Percentiles rank a stretch among this genome's conserved stretches.
These are phyloP conservation scores for Argyresthia albistria DNA, from an alignment of 2,888 invertebrate genomes.

Conservation along the genomic window DNA sequence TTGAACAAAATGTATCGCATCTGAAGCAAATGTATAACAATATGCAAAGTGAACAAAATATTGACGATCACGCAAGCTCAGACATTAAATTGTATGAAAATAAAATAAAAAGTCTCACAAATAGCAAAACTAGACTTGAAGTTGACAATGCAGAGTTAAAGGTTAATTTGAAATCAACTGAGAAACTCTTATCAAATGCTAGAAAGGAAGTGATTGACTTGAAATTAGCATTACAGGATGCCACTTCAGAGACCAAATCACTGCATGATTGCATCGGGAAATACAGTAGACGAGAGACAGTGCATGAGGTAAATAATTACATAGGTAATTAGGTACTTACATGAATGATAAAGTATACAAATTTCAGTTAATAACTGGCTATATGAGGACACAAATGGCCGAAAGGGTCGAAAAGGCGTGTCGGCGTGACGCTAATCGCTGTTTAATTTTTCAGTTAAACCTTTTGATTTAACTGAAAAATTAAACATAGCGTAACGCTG, in stretches of 20 bases:
- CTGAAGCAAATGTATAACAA: slow-evolving; percentile 58
- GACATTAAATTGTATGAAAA: slow-evolving; percentile 60
- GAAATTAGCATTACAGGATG: slow-evolving; percentile 75
- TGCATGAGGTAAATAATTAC: slow-evolving; percentile 34
- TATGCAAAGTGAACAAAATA: slow-evolving; percentile 36
- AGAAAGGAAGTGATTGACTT: slow-evolving; percentile 78
- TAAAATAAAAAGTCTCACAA: slow-evolving; percentile 57
- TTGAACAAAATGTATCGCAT: slow-evolving; percentile 54
- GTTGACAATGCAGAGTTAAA: slow-evolving; percentile 74
- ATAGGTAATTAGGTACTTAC: too few relatives aligned
- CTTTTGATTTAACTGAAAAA: too few relatives aligned
- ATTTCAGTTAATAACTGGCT: too few relatives aligned
- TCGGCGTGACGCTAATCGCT: too few relatives aligned
- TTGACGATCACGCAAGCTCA: slow-evolving; percentile 37
- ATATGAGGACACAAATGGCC: too few relatives aligned
- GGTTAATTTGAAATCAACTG: slow-evolving; percentile 70
- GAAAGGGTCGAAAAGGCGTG: too few relatives aligned
- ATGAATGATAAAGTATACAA: too few relatives aligned
- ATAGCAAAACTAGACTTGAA: slow-evolving; percentile 75
- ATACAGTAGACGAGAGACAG: slow-evolving; percentile 32
- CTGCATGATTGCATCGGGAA: slow-evolving; percentile 65
- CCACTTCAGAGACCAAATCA: slow-evolving; percentile 73
- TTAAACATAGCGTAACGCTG: too few relatives aligned
- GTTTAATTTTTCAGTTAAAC: too few relatives aligned
- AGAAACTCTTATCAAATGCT: slow-evolving; percentile 76